phyloP scores from a whole-genome alignment of 2,113 vertebrate genomes.

The Alaudala cheleensis region DNA sequence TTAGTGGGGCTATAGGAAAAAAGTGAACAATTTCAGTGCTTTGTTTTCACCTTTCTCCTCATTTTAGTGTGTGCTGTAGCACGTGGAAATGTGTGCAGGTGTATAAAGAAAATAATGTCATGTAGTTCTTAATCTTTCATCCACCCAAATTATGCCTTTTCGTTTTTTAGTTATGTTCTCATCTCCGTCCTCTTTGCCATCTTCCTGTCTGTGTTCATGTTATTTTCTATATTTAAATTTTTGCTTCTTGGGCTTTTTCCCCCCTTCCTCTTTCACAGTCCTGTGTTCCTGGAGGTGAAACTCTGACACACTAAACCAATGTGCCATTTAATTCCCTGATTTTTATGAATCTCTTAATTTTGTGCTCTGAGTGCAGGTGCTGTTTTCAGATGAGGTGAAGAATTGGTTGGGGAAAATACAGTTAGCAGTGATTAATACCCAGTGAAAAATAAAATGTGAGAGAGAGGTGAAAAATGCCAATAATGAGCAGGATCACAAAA shows the following conservation, averaged over 20 bases:
- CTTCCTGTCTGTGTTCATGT: neutral
- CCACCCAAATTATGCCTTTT: neutral
- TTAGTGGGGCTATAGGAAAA: neutral
- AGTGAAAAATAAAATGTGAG: constrained; percentile 42
- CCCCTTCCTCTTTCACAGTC: neutral
- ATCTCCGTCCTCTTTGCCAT: neutral
- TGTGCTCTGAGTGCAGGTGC: constrained; percentile 31
- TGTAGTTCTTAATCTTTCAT: neutral
- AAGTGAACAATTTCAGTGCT: neutral
- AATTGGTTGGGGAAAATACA: neutral
- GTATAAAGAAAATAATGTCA: neutral
- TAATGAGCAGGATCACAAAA: constrained; percentile 36
- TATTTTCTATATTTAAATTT: neutral
- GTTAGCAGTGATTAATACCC: constrained; percentile 64
- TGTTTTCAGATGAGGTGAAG: constrained; percentile 53
- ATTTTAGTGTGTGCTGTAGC: neutral
- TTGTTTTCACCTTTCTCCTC: neutral
- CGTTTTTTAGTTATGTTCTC: neutral
- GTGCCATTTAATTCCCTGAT: constrained; percentile 24
- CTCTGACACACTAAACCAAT: neutral
- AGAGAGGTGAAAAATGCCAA: constrained; percentile 2
- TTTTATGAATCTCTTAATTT: constrained; percentile 55
- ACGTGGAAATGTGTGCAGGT: neutral
- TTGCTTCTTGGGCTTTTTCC: neutral
- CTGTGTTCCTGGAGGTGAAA: constrained; percentile 17